Percentiles rank a stretch among this genome's conserved stretches.
Evolutionary conservation across 2,113 vertebrate genomes (phyloP).

Genomic region (Oryzias javanicus): DNA sequence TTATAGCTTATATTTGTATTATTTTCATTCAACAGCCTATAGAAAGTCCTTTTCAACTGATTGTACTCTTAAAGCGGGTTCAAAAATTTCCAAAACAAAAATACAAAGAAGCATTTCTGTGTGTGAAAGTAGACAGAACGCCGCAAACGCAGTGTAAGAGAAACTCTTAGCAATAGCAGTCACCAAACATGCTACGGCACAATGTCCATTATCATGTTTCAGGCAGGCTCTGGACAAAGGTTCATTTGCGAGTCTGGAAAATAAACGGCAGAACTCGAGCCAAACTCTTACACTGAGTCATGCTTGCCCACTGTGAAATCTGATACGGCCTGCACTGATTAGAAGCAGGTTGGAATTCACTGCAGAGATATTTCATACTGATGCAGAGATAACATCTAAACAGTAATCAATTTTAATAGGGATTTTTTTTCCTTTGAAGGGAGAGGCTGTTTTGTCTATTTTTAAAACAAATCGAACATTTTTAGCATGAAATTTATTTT

Average conservation of each 20-base stretch:
- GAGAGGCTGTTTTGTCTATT: background rate
- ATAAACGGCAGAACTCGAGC: conserved; percentile 51
- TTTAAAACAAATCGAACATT: conserved; percentile 13
- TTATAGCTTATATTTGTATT: too few relatives aligned
- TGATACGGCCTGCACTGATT: conserved; percentile 62
- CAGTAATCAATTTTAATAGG: conserved; percentile 6
- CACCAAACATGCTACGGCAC: conserved; percentile 20
- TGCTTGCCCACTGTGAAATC: conserved; percentile 61
- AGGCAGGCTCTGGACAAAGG: conserved; percentile 37
- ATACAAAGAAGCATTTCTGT: background rate
- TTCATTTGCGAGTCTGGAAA: conserved; percentile 59
- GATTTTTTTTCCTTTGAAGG: conserved; percentile 9
- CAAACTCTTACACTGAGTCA: conserved; percentile 65
- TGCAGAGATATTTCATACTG: conserved; percentile 30
- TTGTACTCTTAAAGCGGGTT: too few relatives aligned
- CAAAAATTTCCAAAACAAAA: too few relatives aligned
- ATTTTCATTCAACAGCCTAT: too few relatives aligned
- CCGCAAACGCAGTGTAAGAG: conserved; percentile 20
- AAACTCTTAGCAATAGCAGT: conserved; percentile 30
- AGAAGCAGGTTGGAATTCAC: conserved; percentile 40
- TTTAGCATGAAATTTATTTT: conserved; percentile 5
- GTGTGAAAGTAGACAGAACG: conserved; percentile 7
- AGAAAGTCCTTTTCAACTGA: too few relatives aligned
- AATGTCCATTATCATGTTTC: conserved; percentile 46
- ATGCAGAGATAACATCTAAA: conserved; percentile 37